phyloP scores from a whole-genome alignment of 2,797 vertebrate genomes.

The Halcyon leucocephala region DNA sequence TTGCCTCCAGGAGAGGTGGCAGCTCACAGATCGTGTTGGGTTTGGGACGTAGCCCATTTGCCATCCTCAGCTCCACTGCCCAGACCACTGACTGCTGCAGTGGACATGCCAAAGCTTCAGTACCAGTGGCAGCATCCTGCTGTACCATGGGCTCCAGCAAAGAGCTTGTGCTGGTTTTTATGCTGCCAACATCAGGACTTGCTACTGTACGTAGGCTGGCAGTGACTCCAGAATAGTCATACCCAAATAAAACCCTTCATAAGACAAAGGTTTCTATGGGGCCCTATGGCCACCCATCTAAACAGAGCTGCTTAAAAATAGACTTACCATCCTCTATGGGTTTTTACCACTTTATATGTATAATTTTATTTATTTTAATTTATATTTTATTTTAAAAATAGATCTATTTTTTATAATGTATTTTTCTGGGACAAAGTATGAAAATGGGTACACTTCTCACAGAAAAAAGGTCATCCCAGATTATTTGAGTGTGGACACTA shows the following conservation, averaged over 20 bases:
- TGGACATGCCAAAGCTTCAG: not conserved
- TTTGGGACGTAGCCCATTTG: not conserved
- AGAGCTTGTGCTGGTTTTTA: not conserved
- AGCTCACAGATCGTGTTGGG: not conserved
- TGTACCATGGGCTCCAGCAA: not conserved
- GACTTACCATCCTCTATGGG: not conserved
- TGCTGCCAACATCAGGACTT: not conserved
- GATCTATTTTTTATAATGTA: not conserved
- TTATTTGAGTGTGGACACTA: not conserved
- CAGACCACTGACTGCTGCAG: rapidly evolving
- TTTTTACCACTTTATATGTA: not conserved
- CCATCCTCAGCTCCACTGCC: rapidly evolving
- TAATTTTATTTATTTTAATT: no score
- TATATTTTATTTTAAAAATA: no score
- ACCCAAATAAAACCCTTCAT: not conserved
- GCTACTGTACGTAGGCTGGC: not conserved
- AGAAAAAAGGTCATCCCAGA: not conserved
- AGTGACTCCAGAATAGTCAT: not conserved
- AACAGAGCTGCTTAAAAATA: not conserved
- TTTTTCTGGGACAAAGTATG: not conserved
- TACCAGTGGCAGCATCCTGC: not conserved
- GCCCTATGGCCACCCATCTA: not conserved
- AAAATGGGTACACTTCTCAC: not conserved
- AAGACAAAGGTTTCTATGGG: not conserved
- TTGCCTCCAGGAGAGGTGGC: not conserved